Conservation (phyloP, 2,888 invertebrate species). For the Tenodera sinensis region DNA sequence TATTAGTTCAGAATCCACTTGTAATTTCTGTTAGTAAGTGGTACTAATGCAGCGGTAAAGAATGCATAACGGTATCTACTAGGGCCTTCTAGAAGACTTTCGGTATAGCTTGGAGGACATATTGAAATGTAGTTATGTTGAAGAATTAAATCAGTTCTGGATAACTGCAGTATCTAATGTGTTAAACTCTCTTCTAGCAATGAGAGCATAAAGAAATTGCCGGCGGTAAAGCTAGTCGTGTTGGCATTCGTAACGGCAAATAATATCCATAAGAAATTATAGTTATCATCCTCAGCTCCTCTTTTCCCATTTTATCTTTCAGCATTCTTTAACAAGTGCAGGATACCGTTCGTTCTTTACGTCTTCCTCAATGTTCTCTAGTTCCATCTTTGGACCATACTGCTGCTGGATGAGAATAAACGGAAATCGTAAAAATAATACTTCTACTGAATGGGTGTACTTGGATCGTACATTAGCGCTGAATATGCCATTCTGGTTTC, state of each 20-base stretch:
- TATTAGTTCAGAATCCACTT: no score
- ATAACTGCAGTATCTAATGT: neutral
- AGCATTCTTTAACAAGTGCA: neutral
- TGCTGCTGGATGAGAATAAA: neutral
- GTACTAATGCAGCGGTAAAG: no score
- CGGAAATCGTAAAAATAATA: neutral
- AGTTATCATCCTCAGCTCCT: neutral
- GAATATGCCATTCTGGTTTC: no score
- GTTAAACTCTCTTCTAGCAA: neutral
- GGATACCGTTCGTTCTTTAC: neutral
- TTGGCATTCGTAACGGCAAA: neutral
- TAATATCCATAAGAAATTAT: neutral
- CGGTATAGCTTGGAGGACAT: neutral
- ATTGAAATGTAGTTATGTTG: neutral
- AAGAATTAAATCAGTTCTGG: neutral
- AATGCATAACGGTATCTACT: no score
- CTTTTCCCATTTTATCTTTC: neutral
- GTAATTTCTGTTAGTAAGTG: no score
- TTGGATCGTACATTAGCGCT: no score
- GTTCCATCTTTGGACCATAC: neutral
- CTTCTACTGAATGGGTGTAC: neutral
- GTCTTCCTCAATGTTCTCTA: neutral
- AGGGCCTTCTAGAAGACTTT: neutral
- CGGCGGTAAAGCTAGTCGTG: neutral
- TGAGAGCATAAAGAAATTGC: neutral